Conservation (phyloP, 2,797 vertebrate genomes). For the Myoxocephalus aenaeus region DNA sequence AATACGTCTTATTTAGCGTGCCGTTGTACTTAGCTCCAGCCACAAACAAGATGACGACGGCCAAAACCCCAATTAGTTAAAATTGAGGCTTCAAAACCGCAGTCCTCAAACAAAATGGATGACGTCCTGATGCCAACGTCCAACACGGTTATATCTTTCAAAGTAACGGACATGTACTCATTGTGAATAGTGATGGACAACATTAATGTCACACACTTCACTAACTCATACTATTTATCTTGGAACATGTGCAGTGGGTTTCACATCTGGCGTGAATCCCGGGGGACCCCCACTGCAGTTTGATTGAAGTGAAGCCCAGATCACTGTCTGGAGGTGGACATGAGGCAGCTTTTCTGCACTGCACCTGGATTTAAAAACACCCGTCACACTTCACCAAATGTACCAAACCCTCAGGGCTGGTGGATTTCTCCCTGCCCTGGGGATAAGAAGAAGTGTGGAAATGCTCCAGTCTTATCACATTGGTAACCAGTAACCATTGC, state of each 20-base stretch:
- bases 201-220: conserved; percentile 10
- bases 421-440: neutral
- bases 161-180: neutral
- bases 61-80: too few species aligned
- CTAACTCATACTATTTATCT: conserved; percentile 29
- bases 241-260: conserved; percentile 32
- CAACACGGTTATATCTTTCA: neutral
- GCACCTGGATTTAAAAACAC: conserved; percentile 65
- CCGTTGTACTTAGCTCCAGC: neutral
- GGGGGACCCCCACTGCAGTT: conserved; percentile 19
- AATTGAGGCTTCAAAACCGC: neutral
- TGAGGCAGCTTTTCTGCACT: conserved; percentile 45
- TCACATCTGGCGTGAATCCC: conserved; percentile 58
- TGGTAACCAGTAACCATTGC: neutral
- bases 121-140: neutral
- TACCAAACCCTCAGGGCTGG: conserved; percentile 15
- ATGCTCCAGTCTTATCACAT: neutral
- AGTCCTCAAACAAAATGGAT: neutral
- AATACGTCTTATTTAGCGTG: neutral
- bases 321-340: conserved; percentile 45
- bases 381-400: conserved; percentile 63
- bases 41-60: too few species aligned
- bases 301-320: conserved; percentile 64
- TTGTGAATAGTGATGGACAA: conserved; percentile 9
- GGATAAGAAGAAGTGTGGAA: conserved; percentile 4